Percentiles rank a stretch among this genome's conserved stretches.
These are phyloP conservation scores for Andrena praecox DNA, from an alignment of 2,888 invertebrate genomes.

Conservation along the genomic window DNA sequence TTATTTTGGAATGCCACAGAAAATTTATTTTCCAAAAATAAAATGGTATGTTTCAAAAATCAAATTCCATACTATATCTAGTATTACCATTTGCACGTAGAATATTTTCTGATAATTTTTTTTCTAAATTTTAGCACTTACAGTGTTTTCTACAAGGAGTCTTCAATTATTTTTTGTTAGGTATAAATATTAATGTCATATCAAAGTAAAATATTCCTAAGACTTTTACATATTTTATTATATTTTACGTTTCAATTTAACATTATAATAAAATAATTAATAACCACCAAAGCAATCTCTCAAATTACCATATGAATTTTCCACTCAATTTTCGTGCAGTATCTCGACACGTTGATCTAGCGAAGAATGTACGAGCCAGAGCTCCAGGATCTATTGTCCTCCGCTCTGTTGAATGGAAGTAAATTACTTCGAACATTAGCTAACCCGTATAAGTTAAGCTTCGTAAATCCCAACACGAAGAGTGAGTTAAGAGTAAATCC, in stretches of 20 bases:
- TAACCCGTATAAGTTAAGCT: constrained; percentile 20
- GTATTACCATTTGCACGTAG: no score
- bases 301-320: background rate
- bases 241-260: background rate
- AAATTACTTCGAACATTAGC: constrained; percentile 28
- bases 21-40: no score
- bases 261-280: no score
- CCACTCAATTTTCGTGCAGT: background rate
- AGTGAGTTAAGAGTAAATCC: constrained; percentile 19
- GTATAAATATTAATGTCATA: no score
- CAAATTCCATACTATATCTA: no score
- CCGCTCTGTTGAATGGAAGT: constrained; percentile 22
- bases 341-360: background rate
- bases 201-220: no score
- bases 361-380: constrained; percentile 8
- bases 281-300: background rate
- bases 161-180: no score
- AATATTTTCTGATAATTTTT: no score
- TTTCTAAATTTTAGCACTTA: no score
- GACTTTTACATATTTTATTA: background rate
- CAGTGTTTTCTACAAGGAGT: no score
- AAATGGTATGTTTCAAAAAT: no score
- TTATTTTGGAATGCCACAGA: no score
- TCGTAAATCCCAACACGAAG: constrained; percentile 27
- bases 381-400: constrained; percentile 20